Conservation (phyloP, 2,888 invertebrate species). For the Melanophora roralis region DNA sequence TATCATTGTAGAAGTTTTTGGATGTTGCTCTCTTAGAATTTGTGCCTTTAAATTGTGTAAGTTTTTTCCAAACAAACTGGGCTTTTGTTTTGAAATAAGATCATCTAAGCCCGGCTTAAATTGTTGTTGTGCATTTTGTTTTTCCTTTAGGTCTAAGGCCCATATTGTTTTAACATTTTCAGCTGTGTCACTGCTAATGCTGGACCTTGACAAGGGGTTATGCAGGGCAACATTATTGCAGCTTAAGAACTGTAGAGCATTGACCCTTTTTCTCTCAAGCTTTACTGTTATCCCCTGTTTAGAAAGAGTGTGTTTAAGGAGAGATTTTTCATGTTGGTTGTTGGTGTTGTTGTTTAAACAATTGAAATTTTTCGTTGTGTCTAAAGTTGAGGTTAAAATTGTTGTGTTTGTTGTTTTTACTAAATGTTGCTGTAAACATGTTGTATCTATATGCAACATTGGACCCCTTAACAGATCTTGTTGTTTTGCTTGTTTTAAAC, state of each 20-base stretch:
- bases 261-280: not conserved
- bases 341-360: not conserved
- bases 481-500: not conserved
- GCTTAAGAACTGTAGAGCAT: not conserved
- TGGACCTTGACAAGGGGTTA: constrained; percentile 37
- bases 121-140: constrained; percentile 36
- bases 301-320: not conserved
- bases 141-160: constrained; percentile 27
- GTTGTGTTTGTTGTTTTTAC: constrained; percentile 12
- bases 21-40: constrained; percentile 29
- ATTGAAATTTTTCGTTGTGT: constrained; percentile 44
- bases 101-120: constrained; percentile 27
- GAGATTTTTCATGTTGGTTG: constrained; percentile 37
- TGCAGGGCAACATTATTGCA: constrained; percentile 53
- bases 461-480: constrained; percentile 46
- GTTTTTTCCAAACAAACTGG: constrained; percentile 15
- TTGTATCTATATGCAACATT: constrained; percentile 62
- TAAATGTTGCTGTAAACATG: constrained; percentile 55
- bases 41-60: constrained; percentile 47
- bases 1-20: constrained; percentile 29
- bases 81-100: not conserved
- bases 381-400: constrained; percentile 34
- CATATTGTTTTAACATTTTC: constrained; percentile 32
- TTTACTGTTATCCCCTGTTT: constrained; percentile 50
- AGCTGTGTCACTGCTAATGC: constrained; percentile 7